Evolutionary conservation across 2,113 vertebrate species (phyloP), one percentile per base, ranked within the genome.

Genomic region (Collichthys lucidus): DNA sequence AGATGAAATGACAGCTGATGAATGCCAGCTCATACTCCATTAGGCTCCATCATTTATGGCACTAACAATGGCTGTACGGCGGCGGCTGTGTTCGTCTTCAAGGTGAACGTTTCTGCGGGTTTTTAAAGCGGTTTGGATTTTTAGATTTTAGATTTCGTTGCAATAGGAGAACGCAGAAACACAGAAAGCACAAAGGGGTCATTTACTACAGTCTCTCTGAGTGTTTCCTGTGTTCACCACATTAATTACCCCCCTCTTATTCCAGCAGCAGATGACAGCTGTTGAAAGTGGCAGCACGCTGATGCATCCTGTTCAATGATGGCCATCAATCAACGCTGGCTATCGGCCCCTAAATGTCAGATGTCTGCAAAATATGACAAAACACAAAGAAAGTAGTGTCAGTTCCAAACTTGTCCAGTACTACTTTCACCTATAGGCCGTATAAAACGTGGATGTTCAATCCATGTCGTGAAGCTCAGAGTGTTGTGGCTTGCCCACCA

Each of bases 1-100:
- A 74, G n/a, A 17, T 8, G 20, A 50, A 59, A 52, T 52, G 42
- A 55, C 50, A 57, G 65, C 20, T 76, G 65, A 82, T 40, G 16
- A 47, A 77, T 77, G 42, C n/a, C 20, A 50, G 16, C 29, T 63
- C 68, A 35, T 15, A 55, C 20, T 19, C 49, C 26, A 60, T 75
- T 57, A 64, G 29, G 12, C 53, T 52, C 19, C n/a, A 47, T 83
- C 59, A 50, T 60, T 60, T 52, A 44, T n/a, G 3, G 40, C 42
- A 65, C 42, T 4, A 65, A 35, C 29, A 19, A 44, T 0, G 35
- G 19, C 19, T 44, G 61, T 14, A 61, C 59, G 14, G 35, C 7
- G 12, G 19, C 7, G 12, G 19, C 20, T 67, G 46, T 24, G 44
- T 19, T 67, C 46, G 50, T 50, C 46, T 24, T 67, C 8, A 65